A percentile compares a stretch with the other conserved stretches of the same genome.
phyloP scores from a whole-genome alignment of 2,888 invertebrate genomes.

The Acrocyrtus sp. region DNA sequence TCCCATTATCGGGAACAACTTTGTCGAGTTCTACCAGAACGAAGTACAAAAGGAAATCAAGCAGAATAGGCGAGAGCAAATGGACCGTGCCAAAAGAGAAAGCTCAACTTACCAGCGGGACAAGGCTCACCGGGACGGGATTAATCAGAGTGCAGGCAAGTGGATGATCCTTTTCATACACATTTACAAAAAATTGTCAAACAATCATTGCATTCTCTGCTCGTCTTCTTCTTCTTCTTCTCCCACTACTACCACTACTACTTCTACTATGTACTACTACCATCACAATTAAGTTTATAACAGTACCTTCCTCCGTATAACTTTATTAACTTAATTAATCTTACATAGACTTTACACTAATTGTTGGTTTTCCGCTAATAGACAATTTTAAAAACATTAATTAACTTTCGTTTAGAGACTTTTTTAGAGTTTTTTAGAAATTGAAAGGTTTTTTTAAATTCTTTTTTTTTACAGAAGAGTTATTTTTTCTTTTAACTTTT shows the following conservation, averaged over 20 bases:
- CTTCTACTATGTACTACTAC: not conserved
- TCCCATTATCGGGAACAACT: slow-evolving; percentile 73
- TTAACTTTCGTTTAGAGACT: no score
- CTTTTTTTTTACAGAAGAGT: no score
- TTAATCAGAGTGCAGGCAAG: slow-evolving; percentile 6
- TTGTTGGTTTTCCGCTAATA: no score
- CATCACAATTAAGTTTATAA: not conserved
- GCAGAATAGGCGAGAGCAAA: slow-evolving; percentile 5
- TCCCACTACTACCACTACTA: not conserved
- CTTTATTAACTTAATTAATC: no score
- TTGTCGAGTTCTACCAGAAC: slow-evolving; percentile 71
- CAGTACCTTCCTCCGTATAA: no score
- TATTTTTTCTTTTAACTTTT: no score
- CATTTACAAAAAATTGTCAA: not conserved
- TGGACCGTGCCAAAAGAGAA: slow-evolving; percentile 9
- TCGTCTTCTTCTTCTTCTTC: not conserved
- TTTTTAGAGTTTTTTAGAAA: no score
- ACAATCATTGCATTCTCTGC: not conserved
- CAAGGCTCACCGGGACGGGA: slow-evolving; percentile 3
- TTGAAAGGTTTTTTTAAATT: no score
- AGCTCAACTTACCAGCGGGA: slow-evolving; percentile 9
- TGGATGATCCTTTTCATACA: not conserved
- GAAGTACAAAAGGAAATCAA: slow-evolving; percentile 16
- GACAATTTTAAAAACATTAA: no score
- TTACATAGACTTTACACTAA: no score